Conservation (phyloP, 53 echinoderm and acorn worm genomes). For the Stichopus horrens region DNA sequence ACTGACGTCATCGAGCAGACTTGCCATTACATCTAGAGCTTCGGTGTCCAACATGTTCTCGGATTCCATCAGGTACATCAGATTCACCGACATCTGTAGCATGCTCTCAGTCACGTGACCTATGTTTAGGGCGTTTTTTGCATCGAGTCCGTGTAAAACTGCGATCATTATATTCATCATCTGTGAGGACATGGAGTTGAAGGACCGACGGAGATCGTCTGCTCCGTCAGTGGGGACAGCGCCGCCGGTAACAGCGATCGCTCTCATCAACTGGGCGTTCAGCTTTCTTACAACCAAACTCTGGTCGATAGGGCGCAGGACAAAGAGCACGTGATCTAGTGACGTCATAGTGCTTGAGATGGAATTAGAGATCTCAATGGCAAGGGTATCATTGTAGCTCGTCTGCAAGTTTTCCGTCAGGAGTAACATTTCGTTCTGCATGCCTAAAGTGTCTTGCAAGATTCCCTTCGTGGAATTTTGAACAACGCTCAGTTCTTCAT, state of each 20-base stretch:
- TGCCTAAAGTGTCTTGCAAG: background rate
- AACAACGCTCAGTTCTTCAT: background rate
- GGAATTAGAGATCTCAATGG: background rate
- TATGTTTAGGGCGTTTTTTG: constrained; percentile 61
- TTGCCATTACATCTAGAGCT: constrained; percentile 53
- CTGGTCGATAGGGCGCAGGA: constrained; percentile 29
- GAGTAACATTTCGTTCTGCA: constrained; percentile 20
- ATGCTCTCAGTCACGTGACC: constrained; percentile 72
- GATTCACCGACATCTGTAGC: constrained; percentile 68
- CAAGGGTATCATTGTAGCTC: background rate
- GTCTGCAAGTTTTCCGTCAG: background rate
- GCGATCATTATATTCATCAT: constrained; percentile 69
- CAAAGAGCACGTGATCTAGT: constrained; percentile 27
- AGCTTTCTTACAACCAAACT: constrained; percentile 8
- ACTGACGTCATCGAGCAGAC: constrained; percentile 63
- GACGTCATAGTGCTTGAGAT: constrained; percentile 33
- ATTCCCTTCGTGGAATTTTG: constrained; percentile 6
- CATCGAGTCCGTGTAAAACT: constrained; percentile 73
- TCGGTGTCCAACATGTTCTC: constrained; percentile 58
- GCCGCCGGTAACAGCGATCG: background rate
- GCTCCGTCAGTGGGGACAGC: constrained; percentile 10
- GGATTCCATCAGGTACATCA: constrained; percentile 69
- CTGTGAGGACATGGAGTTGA: constrained; percentile 63
- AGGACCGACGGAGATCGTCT: constrained; percentile 16
- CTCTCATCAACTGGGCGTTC: constrained; percentile 40